Percentiles rank a stretch among this genome's conserved stretches.
phyloP scores from a whole-genome alignment of 2,113 vertebrate genomes.

The Oreocharis arfaki region DNA sequence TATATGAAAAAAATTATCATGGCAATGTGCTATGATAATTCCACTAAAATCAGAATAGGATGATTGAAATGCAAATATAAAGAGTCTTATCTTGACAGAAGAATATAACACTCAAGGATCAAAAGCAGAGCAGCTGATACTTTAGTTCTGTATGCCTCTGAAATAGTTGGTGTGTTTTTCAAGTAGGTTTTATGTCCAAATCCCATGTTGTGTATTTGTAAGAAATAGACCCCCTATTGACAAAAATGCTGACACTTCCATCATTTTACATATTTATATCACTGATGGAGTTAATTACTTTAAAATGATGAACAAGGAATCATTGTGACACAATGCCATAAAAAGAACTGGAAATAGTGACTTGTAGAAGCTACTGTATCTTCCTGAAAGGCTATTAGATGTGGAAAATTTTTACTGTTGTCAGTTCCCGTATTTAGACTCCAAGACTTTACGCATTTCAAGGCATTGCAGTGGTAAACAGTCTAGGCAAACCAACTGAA shows the following conservation, averaged over 20 bases:
- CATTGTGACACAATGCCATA: background rate
- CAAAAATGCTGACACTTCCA: background rate
- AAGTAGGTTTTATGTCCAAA: background rate
- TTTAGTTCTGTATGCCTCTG: background rate
- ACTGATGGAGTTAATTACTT: background rate
- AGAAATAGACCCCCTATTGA: background rate
- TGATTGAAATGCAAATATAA: background rate
- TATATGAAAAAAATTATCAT: background rate
- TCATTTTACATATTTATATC: background rate
- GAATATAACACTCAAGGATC: background rate
- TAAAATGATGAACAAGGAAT: background rate
- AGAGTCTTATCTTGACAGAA: background rate
- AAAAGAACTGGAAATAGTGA: background rate
- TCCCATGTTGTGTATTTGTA: background rate
- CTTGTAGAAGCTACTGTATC: background rate
- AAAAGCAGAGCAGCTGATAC: background rate
- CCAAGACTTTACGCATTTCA: background rate
- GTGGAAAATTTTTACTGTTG: background rate
- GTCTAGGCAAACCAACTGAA: background rate
- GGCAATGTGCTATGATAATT: background rate
- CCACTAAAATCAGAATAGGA: background rate
- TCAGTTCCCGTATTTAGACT: background rate
- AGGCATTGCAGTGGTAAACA: background rate
- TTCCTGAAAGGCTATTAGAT: background rate
- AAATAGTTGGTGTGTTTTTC: background rate